Percentiles rank a stretch among this genome's conserved stretches.
phyloP scores from a whole-genome alignment of 2,888 invertebrate genomes.

The Apamea monoglypha region DNA sequence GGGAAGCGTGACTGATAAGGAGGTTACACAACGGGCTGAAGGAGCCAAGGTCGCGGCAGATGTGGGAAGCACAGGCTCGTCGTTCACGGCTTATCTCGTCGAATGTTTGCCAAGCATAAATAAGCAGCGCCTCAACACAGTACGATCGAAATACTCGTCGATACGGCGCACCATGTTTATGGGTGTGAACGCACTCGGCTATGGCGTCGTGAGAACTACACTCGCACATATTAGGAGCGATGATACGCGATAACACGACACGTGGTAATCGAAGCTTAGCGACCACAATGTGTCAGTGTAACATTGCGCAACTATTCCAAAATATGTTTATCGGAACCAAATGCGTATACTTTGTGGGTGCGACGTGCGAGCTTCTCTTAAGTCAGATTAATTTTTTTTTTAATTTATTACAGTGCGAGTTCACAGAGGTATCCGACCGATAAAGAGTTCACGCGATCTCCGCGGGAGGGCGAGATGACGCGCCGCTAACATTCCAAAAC shows the following conservation, averaged over 20 bases:
- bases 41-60: constrained; percentile 89
- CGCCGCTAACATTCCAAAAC: constrained; percentile 84
- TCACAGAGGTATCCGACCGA: constrained; percentile 76
- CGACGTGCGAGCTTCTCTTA: constrained; percentile 24
- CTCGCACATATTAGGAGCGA: constrained; percentile 79
- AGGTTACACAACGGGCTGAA: constrained; percentile 85
- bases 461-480: constrained; percentile 86
- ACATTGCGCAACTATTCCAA: constrained; percentile 73
- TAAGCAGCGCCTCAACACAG: constrained; percentile 79
- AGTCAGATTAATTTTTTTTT: constrained; percentile 43
- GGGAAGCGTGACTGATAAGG: constrained; percentile 88
- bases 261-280: constrained; percentile 79
- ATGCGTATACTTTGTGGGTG: constrained; percentile 45
- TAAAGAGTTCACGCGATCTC: constrained; percentile 87
- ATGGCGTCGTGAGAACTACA: constrained; percentile 84
- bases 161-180: constrained; percentile 78
- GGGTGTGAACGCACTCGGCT: constrained; percentile 85
- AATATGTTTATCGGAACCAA: constrained; percentile 66
- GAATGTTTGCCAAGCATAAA: constrained; percentile 86
- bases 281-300: constrained; percentile 75
- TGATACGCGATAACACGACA: constrained; percentile 80
- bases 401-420: constrained; percentile 52
- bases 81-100: constrained; percentile 86
- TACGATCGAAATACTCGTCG: constrained; percentile 76
- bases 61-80: constrained; percentile 88